Percentiles rank a stretch among this genome's conserved stretches.
Conservation (phyloP, 2,113 vertebrate genomes). For the Vulpes ferrilata region DNA sequence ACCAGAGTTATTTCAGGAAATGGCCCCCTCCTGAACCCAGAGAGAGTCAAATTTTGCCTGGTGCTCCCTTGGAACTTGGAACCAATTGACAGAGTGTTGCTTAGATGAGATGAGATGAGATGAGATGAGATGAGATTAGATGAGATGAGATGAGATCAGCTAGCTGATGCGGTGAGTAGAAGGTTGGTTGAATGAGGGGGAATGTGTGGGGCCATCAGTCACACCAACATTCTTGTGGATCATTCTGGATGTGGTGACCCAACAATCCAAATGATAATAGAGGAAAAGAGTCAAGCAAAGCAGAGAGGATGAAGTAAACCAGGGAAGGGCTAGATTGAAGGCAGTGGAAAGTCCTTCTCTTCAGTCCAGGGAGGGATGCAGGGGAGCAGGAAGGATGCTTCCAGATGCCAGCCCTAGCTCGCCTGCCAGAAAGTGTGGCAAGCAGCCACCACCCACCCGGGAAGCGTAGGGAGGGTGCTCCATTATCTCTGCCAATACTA, state of each 20-base stretch:
- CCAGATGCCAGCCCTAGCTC: background rate
- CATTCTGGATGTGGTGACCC: background rate
- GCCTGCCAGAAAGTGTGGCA: background rate
- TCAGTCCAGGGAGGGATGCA: accelerated
- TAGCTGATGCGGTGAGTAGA: background rate
- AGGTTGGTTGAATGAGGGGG: accelerated
- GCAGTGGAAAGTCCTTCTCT: background rate
- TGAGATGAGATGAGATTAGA: too few relatives aligned
- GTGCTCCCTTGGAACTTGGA: background rate
- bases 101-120: background rate
- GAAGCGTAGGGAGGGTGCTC: background rate
- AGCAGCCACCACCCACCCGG: background rate
- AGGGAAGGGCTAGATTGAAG: background rate
- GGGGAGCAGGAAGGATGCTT: background rate
- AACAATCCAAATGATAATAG: too few relatives aligned
- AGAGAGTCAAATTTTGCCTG: background rate
- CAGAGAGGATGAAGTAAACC: background rate
- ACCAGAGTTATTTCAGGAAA: background rate
- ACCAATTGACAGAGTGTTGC: too few relatives aligned
- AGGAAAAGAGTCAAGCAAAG: too few relatives aligned
- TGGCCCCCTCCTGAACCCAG: accelerated
- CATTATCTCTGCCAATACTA: background rate
- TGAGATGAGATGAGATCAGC: too few relatives aligned
- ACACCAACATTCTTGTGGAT: background rate
- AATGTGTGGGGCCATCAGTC: background rate